Percentiles rank a stretch among this genome's conserved stretches.
Evolutionary conservation across 2,797 vertebrate genomes (phyloP).

Genomic region (Lagodon rhomboides): DNA sequence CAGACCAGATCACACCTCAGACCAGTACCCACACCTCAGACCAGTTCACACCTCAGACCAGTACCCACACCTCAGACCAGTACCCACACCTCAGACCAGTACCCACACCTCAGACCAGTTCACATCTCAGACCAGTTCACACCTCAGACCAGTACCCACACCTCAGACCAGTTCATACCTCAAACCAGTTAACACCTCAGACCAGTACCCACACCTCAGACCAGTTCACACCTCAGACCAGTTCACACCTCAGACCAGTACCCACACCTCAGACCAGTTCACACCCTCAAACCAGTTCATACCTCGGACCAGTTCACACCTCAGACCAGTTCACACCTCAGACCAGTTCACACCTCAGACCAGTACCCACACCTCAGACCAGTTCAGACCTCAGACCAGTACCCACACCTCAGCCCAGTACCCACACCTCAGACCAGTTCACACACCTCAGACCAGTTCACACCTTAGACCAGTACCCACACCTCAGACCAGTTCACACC

Average conservation of each 20-base stretch:
- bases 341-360: neutral
- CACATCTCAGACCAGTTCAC: neutral
- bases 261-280: no score
- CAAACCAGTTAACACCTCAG: no score
- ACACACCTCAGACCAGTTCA: neutral
- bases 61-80: neutral
- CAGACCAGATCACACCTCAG: neutral
- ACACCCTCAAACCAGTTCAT: no score
- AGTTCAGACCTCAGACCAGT: no score
- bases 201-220: slow-evolving; percentile 27
- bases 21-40: no score
- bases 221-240: neutral
- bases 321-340: slow-evolving; percentile 19
- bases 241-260: neutral
- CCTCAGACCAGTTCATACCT: no score
- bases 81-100: slow-evolving; percentile 21
- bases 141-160: no score
- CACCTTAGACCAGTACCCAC: no score
- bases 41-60: no score
- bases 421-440: slow-evolving; percentile 23
- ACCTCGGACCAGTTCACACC: neutral
- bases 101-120: no score
- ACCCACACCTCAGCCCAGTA: neutral
- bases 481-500: no score
- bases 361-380: no score